phyloP scores from a whole-genome alignment of 2,797 vertebrate species.

The Helostoma temminkii region DNA sequence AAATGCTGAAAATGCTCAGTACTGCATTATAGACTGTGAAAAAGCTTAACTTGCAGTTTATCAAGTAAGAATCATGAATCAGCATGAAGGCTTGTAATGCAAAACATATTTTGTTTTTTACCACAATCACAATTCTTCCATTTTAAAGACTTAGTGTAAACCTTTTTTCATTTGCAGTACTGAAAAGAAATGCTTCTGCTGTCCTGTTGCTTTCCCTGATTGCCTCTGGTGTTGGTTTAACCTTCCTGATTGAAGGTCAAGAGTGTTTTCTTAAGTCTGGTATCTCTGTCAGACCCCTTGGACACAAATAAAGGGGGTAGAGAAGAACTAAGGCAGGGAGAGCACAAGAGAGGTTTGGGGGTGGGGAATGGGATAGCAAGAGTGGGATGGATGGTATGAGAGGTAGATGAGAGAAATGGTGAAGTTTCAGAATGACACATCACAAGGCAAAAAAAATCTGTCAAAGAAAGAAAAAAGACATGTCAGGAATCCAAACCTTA shows the following conservation, averaged over 20 bases:
- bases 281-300: constrained; percentile 62
- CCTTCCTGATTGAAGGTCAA: constrained; percentile 51
- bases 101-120: constrained; percentile 58
- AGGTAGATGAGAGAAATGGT: constrained; percentile 5
- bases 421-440: constrained; percentile 25
- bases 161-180: constrained; percentile 22
- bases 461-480: constrained; percentile 8
- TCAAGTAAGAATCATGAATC: constrained; percentile 75
- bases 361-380: constrained; percentile 13
- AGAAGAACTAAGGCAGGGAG: constrained; percentile 24
- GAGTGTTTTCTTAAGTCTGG: constrained; percentile 70
- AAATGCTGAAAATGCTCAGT: constrained; percentile 35
- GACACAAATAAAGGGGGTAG: constrained; percentile 32
- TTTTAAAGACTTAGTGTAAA: constrained; percentile 42
- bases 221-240: constrained; percentile 65
- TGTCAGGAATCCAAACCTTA: constrained; percentile 31
- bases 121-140: constrained; percentile 35
- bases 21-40: constrained; percentile 35
- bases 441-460: not conserved
- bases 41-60: constrained; percentile 45
- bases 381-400: constrained; percentile 6
- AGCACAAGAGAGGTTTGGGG: not conserved
- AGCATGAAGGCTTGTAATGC: constrained; percentile 63
- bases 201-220: constrained; percentile 37
- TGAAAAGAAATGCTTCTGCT: constrained; percentile 48